Evolutionary conservation across 2,888 invertebrate species (phyloP).

Genomic region (Polyommatus iphigenia): DNA sequence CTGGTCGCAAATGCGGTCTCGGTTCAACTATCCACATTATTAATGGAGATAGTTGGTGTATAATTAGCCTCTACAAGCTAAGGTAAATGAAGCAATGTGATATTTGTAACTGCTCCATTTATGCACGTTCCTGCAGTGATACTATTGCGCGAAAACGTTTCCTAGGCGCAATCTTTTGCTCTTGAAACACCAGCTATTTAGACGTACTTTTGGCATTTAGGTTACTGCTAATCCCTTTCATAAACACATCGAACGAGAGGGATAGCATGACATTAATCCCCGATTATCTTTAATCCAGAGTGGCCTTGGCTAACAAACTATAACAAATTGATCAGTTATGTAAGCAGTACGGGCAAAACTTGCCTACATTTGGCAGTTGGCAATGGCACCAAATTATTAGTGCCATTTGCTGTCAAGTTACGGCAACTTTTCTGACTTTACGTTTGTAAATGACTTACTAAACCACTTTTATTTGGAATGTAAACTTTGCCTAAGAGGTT

Average conservation of each 20-base stretch:
- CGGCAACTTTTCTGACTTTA: neutral
- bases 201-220: too few relatives aligned
- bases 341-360: neutral
- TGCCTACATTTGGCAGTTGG: neutral
- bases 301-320: neutral
- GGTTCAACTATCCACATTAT: neutral
- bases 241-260: neutral
- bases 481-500: neutral
- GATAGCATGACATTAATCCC: neutral
- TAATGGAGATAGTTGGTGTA: too few relatives aligned
- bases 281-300: neutral
- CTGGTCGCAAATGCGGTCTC: too few relatives aligned
- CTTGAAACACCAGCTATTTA: too few relatives aligned
- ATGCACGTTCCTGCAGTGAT: too few relatives aligned
- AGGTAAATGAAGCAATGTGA: too few relatives aligned
- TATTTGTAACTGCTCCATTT: too few relatives aligned
- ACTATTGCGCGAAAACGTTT: too few relatives aligned
- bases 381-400: neutral
- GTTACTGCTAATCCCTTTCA: too few relatives aligned
- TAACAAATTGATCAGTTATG: neutral
- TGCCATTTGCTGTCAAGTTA: neutral
- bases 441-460: neutral
- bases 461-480: neutral
- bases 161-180: too few relatives aligned
- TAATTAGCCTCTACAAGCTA: too few relatives aligned